Conservation (phyloP, 1,140 invertebrate species). For the Drosophila santomea region DNA sequence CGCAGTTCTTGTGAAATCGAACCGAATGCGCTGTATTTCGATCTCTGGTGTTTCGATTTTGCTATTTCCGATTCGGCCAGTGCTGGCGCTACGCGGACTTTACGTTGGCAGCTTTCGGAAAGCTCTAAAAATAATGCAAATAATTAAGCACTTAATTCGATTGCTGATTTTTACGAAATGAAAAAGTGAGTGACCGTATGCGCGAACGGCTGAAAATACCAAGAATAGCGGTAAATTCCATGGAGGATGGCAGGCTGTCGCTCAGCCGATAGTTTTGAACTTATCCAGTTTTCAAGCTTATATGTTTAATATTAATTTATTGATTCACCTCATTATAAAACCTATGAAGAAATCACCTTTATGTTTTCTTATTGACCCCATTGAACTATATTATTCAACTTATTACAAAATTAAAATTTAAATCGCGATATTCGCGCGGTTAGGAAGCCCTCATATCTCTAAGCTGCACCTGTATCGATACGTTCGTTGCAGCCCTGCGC, state of each 20-base stretch:
- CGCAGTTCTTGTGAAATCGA: constrained; percentile 49
- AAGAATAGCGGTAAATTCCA: neutral
- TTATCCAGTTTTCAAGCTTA: no score
- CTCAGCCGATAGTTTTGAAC: neutral
- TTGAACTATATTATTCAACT: no score
- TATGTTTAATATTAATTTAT: no score
- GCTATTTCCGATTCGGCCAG: constrained; percentile 20
- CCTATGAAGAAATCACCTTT: no score
- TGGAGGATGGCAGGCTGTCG: neutral
- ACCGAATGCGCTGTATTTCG: constrained; percentile 1
- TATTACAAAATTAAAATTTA: neutral
- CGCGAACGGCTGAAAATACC: neutral
- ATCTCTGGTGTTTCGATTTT: constrained; percentile 20
- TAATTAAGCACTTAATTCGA: constrained; percentile 54
- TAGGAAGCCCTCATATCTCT: neutral
- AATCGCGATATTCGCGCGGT: neutral
- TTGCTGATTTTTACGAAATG: constrained; percentile 53
- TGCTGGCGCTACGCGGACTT: constrained; percentile 29
- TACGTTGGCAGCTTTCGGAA: constrained; percentile 43
- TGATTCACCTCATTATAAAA: no score
- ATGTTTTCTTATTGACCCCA: no score
- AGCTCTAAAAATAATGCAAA: constrained; percentile 61
- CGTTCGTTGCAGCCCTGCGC: constrained; percentile 19
- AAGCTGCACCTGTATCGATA: constrained; percentile 11
- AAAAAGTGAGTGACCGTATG: constrained; percentile 46